phyloP scores from a whole-genome alignment of 2,888 invertebrate genomes.

The Cataglyphis livida region DNA sequence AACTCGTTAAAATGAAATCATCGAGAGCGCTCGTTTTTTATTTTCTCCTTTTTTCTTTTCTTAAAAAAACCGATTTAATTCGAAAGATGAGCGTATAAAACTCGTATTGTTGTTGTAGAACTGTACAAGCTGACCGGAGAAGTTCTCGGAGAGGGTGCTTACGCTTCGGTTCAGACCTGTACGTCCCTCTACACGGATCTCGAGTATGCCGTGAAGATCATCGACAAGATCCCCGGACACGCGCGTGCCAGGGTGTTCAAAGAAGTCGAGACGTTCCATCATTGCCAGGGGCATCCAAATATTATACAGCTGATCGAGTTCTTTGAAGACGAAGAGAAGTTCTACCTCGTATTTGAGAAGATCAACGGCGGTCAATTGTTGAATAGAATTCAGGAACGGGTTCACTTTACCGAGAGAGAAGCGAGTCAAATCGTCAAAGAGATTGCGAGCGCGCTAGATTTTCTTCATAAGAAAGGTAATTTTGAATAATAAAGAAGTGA shows the following conservation, averaged over 20 bases:
- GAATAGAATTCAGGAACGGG: slow-evolving; percentile 96
- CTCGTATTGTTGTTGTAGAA: slow-evolving; percentile 88
- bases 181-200: slow-evolving; percentile 95
- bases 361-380: slow-evolving; percentile 98
- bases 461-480: slow-evolving; percentile 96
- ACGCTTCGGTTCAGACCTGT: slow-evolving; percentile 98
- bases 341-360: slow-evolving; percentile 99
- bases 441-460: slow-evolving; percentile 97
- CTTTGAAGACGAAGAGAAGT: slow-evolving; percentile 98
- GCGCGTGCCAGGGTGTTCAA: slow-evolving; percentile 98
- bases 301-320: slow-evolving; percentile 99
- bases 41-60: neutral
- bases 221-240: slow-evolving; percentile 97
- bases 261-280: slow-evolving; percentile 99
- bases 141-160: slow-evolving; percentile 98
- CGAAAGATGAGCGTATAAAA: neutral
- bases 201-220: slow-evolving; percentile 99
- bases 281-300: slow-evolving; percentile 98
- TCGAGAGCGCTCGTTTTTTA: neutral
- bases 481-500: neutral
- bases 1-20: neutral
- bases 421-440: slow-evolving; percentile 97
- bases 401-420: slow-evolving; percentile 97
- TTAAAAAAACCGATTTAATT: neutral
- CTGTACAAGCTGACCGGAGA: slow-evolving; percentile 98